Base-by-base conservation (phyloP, 1,140 invertebrate species). In the Parasteatoda tepidariorum region DNA sequence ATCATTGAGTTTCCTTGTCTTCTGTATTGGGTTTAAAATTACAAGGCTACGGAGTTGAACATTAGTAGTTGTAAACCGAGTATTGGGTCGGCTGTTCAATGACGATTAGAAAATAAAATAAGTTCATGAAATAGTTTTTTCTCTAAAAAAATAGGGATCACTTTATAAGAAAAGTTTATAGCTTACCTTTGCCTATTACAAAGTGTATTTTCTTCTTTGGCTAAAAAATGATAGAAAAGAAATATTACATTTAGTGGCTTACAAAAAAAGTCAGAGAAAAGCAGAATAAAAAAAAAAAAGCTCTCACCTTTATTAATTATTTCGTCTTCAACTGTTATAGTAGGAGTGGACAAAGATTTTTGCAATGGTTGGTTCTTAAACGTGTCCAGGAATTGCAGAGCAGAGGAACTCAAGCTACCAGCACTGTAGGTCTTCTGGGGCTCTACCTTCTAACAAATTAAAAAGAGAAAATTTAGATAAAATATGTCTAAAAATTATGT, bases 301-400 rank as follows among this genome's bases (percentile, higher is more conserved):
- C 13, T 5, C 24, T 24, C 31, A 84, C 75, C 68, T 79, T 79
- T 71, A 24, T 85, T 90, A 88, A 5, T 87, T 83, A 90, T 89
- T 84, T 89, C 92, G 83, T 92, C 89, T 59, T 92, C 92, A 61
- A 93, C 93, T 33, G 95, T 92, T 83, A 95, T 95, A 76, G 95
- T 96, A 26, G 95, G 95, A 34, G 95, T 96, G 13, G 95, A 97
- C 84, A 96, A 93, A 66, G 95, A 96, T 90, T 97, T 97, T 89
- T 96, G 95, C 74, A 97, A 68, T 18, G 81, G 81, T n/a, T 83
- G 67, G 28, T 26, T 83, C 24, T 55, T 67, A 34, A 83, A 83
- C 3, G 81, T 64, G 31, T 55, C 68, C 34, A 83, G 41, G 31
- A 83, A 83, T 26, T 74, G 70, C 22, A 71, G 64, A 1, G 81